phyloP scores from a whole-genome alignment of 2,888 invertebrate genomes.

The Parthenolecanium corni region DNA sequence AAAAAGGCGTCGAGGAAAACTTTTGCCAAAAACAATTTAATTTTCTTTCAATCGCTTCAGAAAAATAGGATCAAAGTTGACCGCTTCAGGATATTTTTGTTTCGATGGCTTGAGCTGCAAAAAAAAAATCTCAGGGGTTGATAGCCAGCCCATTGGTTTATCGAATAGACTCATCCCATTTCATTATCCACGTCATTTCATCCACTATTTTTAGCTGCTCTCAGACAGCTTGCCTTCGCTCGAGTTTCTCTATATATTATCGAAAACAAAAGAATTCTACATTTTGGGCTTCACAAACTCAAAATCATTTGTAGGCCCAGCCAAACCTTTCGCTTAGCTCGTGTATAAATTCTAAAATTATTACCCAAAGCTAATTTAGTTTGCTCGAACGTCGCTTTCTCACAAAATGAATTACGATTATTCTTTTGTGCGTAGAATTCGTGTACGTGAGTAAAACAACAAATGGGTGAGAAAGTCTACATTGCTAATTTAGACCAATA shows the following conservation, averaged over 20 bases:
- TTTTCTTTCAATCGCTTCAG: background rate
- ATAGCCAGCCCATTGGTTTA: background rate
- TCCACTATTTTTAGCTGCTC: too few species aligned
- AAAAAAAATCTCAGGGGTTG: background rate
- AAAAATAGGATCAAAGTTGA: slow-evolving; percentile 15
- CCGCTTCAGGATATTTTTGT: background rate
- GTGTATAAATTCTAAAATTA: too few species aligned
- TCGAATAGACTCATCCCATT: background rate
- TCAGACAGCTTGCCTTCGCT: background rate
- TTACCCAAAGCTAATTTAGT: too few species aligned
- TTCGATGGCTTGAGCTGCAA: background rate
- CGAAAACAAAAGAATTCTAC: slow-evolving; percentile 3
- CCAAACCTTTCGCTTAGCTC: too few species aligned
- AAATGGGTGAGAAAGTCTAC: too few species aligned
- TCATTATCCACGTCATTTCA: background rate
- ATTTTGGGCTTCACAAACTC: background rate
- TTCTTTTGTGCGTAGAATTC: too few species aligned
- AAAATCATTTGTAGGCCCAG: too few species aligned
- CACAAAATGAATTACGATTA: too few species aligned
- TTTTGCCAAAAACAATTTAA: background rate
- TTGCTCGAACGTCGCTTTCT: too few species aligned
- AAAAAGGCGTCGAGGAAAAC: background rate
- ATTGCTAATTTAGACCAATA: too few species aligned
- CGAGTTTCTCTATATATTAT: background rate
- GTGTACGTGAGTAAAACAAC: too few species aligned